Conservation (phyloP, 2,113 vertebrate species). For the Ramphastos sulfuratus region DNA sequence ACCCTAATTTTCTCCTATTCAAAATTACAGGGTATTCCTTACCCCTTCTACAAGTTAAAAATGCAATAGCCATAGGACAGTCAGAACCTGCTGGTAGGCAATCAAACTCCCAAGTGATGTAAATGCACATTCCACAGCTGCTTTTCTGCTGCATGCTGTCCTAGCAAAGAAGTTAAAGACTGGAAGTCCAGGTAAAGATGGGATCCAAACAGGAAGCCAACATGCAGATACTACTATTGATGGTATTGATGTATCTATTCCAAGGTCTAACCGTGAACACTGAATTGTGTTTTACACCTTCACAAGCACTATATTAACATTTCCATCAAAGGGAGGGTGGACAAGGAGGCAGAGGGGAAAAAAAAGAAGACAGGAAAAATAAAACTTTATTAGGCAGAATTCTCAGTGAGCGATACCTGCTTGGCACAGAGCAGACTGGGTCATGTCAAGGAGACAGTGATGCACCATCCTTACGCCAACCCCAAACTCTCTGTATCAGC, state of each 20-base stretch:
- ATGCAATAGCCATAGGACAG: not conserved
- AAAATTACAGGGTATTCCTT: conserved; percentile 13
- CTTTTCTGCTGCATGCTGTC: not conserved
- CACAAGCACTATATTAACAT: not conserved
- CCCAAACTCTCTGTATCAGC: conserved; percentile 21
- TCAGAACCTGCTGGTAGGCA: not conserved
- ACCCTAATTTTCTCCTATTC: not conserved
- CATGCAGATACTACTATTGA: not conserved
- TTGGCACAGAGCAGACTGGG: conserved; percentile 27
- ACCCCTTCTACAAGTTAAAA: conserved; percentile 3
- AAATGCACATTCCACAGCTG: not conserved
- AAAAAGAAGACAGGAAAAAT: not conserved
- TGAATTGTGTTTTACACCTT: not conserved
- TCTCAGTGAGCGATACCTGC: not conserved
- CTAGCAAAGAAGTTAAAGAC: not conserved
- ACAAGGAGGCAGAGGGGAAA: not conserved
- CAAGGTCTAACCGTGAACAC: not conserved
- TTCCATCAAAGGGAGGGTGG: not conserved
- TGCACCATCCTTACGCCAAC: not conserved
- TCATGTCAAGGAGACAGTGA: conserved; percentile 34
- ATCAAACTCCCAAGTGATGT: not conserved
- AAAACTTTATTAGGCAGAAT: conserved; percentile 22
- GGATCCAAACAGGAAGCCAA: not conserved
- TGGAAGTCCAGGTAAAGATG: not conserved
- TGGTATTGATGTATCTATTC: not conserved